Evolutionary conservation across 2,797 vertebrate genomes (phyloP).

Genomic region (Leptodactylus fallax): DNA sequence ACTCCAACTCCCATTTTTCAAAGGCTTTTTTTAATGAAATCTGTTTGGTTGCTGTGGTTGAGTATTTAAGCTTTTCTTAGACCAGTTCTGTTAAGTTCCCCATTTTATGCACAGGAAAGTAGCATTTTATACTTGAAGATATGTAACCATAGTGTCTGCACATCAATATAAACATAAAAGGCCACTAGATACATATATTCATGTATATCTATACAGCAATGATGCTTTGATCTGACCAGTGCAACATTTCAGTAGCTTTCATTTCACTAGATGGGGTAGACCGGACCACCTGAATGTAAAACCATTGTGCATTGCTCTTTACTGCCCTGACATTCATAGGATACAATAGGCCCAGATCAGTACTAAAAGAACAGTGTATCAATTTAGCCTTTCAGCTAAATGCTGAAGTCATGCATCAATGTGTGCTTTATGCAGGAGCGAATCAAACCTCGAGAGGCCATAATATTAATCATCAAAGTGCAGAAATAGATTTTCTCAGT

Average conservation of each 20-base stretch:
- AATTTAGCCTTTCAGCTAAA: conserved; percentile 26
- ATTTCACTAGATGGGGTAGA: not conserved
- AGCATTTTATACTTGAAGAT: too few species aligned
- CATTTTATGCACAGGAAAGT: too few species aligned
- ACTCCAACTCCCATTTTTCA: too few species aligned
- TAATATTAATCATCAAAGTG: conserved; percentile 56
- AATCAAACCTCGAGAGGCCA: conserved; percentile 29
- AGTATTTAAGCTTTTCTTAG: too few species aligned
- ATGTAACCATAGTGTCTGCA: too few species aligned
- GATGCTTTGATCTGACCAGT: not conserved
- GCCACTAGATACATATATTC: not conserved
- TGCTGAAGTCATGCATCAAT: conserved; percentile 16
- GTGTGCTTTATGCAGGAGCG: conserved; percentile 43
- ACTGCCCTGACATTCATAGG: conserved; percentile 9
- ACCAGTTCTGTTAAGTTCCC: too few species aligned
- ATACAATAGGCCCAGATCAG: conserved; percentile 23
- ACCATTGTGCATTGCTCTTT: not conserved
- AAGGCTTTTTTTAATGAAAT: too few species aligned
- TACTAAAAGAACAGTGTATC: not conserved
- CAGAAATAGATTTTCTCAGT: conserved; percentile 46
- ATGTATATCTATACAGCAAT: not conserved
- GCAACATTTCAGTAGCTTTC: not conserved
- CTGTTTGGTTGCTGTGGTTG: too few species aligned
- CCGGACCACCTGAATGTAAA: not conserved
- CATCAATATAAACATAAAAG: not conserved